phyloP scores from a whole-genome alignment of 2,797 vertebrate genomes.

The Sciurus carolinensis region DNA sequence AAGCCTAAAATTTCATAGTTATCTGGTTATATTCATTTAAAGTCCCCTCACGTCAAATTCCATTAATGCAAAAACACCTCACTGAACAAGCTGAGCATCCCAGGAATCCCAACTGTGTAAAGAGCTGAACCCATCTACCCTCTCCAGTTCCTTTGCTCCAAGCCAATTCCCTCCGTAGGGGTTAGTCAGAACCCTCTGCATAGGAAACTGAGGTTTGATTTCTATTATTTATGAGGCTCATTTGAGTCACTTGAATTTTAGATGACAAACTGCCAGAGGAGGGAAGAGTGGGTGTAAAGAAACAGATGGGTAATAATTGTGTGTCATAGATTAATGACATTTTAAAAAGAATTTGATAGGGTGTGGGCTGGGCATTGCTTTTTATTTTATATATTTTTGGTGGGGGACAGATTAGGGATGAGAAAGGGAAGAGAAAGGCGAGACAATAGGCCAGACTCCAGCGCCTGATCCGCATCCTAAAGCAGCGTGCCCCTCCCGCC shows the following conservation, averaged over 20 bases:
- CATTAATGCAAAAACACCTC: neutral
- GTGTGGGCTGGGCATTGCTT: slow-evolving; percentile 57
- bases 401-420: slow-evolving; percentile 30
- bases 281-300: slow-evolving; percentile 65
- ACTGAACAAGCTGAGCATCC: neutral
- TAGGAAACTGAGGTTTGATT: slow-evolving; percentile 63
- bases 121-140: neutral
- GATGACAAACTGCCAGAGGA: slow-evolving; percentile 58
- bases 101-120: neutral
- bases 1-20: slow-evolving; percentile 35
- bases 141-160: neutral
- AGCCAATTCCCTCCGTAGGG: neutral
- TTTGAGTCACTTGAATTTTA: slow-evolving; percentile 49
- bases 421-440: slow-evolving; percentile 65
- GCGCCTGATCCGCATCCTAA: slow-evolving; percentile 74
- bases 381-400: neutral
- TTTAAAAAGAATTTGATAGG: slow-evolving; percentile 74
- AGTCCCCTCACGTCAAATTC: neutral
- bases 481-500: slow-evolving; percentile 57
- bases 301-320: slow-evolving; percentile 70
- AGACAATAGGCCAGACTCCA: slow-evolving; percentile 81
- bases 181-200: slow-evolving; percentile 23
- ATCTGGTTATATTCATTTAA: neutral
- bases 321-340: slow-evolving; percentile 74
- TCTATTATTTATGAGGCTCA: slow-evolving; percentile 57